These are phyloP conservation scores for Boloria euphrosyne DNA, from an alignment of 2,888 invertebrate species.

Conservation along the genomic window DNA sequence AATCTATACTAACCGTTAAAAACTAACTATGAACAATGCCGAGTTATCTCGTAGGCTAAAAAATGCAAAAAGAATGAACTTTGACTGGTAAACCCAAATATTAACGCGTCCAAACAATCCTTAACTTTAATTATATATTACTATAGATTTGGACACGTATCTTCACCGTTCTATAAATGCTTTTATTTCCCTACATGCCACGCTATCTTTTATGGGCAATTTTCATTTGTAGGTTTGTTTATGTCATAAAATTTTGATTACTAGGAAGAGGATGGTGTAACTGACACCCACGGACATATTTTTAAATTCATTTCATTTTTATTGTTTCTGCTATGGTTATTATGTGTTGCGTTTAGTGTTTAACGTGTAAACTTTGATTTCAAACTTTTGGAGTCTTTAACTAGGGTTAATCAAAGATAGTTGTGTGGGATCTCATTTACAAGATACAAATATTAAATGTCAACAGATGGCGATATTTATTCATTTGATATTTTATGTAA, in stretches of 20 bases:
- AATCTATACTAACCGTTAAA: too few relatives aligned
- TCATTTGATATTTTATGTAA: too few relatives aligned
- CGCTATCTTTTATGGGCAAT: constrained; percentile 56
- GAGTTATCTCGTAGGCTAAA: too few relatives aligned
- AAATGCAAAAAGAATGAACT: too few relatives aligned
- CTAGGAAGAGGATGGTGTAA: constrained; percentile 51
- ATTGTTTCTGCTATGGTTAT: constrained; percentile 8
- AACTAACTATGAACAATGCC: too few relatives aligned
- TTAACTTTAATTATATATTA: background rate
- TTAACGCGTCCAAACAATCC: too few relatives aligned
- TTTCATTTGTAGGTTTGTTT: constrained; percentile 52
- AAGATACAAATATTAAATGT: too few relatives aligned
- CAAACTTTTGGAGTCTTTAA: too few relatives aligned
- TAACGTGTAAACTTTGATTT: background rate
- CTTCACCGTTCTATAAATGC: constrained; percentile 52
- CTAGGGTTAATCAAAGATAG: too few relatives aligned
- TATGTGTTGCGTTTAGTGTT: background rate
- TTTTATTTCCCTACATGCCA: constrained; percentile 50
- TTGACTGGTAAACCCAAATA: too few relatives aligned
- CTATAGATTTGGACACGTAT: constrained; percentile 56
- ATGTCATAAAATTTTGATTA: constrained; percentile 51
- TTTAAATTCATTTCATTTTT: constrained; percentile 12
- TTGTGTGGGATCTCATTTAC: too few relatives aligned
- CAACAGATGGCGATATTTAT: too few relatives aligned
- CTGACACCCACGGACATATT: constrained; percentile 27